These are phyloP conservation scores for Vulpes ferrilata DNA, from an alignment of 2,113 vertebrate genomes.

Conservation along the genomic window DNA sequence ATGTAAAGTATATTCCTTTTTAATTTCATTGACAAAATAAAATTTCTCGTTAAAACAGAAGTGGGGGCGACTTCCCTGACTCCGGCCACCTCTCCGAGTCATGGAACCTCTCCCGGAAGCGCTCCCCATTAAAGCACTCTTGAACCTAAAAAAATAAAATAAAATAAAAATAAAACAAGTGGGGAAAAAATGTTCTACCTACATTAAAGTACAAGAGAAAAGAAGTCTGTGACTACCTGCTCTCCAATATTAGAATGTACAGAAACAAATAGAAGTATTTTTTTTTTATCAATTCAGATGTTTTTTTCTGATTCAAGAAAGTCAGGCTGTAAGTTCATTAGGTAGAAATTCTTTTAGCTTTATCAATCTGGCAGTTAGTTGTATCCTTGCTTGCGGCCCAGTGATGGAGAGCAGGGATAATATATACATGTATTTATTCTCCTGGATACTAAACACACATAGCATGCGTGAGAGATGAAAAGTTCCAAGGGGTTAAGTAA, in stretches of 20 bases:
- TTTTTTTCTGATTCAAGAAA: neutral
- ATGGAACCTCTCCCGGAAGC: too few relatives aligned
- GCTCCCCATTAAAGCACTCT: too few relatives aligned
- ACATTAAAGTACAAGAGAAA: constrained; percentile 5
- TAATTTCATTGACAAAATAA: constrained; percentile 38
- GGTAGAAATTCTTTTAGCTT: neutral
- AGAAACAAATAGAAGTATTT: neutral
- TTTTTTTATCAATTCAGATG: neutral
- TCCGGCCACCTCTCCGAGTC: too few relatives aligned
- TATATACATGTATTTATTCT: neutral
- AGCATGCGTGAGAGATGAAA: neutral
- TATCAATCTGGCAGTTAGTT: neutral
- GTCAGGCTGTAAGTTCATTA: neutral
- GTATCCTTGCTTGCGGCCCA: too few relatives aligned
- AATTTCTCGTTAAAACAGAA: neutral
- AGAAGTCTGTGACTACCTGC: neutral
- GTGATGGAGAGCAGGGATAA: neutral
- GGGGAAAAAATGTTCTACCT: neutral
- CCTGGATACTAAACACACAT: neutral
- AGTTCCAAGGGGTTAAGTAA: neutral
- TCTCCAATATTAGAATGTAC: neutral
- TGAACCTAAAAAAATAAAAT: neutral
- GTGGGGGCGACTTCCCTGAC: neutral
- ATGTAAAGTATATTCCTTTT: neutral
- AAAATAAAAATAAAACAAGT: neutral